Evolutionary conservation across 2,113 vertebrate species (phyloP), one percentile per base, ranked within the genome.

Genomic region (Sardina pilchardus): DNA sequence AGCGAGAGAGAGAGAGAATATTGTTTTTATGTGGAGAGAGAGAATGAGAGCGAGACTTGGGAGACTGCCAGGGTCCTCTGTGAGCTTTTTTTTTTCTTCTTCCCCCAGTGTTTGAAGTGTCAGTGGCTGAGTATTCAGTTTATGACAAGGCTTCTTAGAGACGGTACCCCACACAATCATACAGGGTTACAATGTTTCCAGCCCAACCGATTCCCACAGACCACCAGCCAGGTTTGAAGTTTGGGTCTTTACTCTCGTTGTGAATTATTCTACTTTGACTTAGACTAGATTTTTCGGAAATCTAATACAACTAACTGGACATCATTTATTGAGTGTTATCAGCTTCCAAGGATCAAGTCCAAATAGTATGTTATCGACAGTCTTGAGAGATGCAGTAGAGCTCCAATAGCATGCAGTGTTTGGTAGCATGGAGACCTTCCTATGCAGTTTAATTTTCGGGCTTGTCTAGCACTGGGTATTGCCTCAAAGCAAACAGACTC

Each of bases 21-120:
- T 17, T 78, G 71, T 34, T 26, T 43, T 43, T 47, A 24, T 81
- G 36, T 44, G 8, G 36, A 43, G 81, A 81, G 43, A 81, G 34
- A 21, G 44, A 43, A 44, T 12, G 45, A 5, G 30, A 56, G 63
- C 30, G 26, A 36, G 71, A 90, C 14, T 92, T 94, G 93, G 91
- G 92, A 90, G 87, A 90, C 89, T 87, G 93, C 93, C 94, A 94
- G 93, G 48, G 86, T 90, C 93, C 90, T 89, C 92, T 93, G 88
- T 93, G 90, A 91, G 91, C 91, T 16, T 78, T 78, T 75, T 75
- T 36, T 92, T 21, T 63, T 53, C 56, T 26, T 7, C 89, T 91
- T 90, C 88, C 86, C 90, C 85, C 85, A 88, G 89, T 42, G 90
- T 94, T 94, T 94, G 92, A 94, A 94, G 93, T 82, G 85, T 93